Base-by-base conservation (phyloP, 2,797 vertebrate species). In the Dipus sagitta region DNA sequence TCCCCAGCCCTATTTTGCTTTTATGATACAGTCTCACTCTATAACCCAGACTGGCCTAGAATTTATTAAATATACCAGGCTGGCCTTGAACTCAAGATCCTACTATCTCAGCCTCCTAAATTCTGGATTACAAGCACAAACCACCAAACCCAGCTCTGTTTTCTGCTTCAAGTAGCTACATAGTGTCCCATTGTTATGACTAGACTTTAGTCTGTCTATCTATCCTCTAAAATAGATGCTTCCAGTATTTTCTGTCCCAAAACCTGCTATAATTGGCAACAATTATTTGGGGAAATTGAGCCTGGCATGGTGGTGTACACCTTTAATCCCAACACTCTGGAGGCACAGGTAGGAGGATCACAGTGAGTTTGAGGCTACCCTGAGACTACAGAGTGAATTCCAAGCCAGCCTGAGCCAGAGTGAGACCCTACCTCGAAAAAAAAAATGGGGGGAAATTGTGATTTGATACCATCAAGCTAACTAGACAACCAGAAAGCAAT, bases 381-480 rank as follows among this genome's bases (percentile, higher is more conserved):
- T 38, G 38, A 38, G 38, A 38, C 38, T 38, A 38, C 38, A 38
- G 38, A 38, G 38, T 3, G 38, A 38, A 38, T 38, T 38, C 38
- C 38, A 38, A 6, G 38, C 38, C 38, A 38, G 38, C 38, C 38
- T 38, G 38, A 38, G 38, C 38, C 38, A 38, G 38, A 38, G 38
- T 38, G 38, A 38, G 38, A 38, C 38, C 38, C 38, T 38, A 38
- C 6, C 38, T 3, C 38, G 38, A 38, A 38, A 38, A 38, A 38
- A 38, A 38, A 38, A 30, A 18, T n/a, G 15, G 58, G n/a, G 20
- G 58, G 38, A 4, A 30, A 18, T 34, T 20, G 52, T 65, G 62
- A 75, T 52, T 70, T 93, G 74, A 68, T 65, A 80, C 71, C 32
- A 85, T 80, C 71, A 75, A 32, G 58, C 76, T 85, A 87, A 85